A percentile compares a stretch with the other conserved stretches of the same genome.
Evolutionary conservation across 2,888 invertebrate species (phyloP).

Genomic region (Amphimallon solstitiale): DNA sequence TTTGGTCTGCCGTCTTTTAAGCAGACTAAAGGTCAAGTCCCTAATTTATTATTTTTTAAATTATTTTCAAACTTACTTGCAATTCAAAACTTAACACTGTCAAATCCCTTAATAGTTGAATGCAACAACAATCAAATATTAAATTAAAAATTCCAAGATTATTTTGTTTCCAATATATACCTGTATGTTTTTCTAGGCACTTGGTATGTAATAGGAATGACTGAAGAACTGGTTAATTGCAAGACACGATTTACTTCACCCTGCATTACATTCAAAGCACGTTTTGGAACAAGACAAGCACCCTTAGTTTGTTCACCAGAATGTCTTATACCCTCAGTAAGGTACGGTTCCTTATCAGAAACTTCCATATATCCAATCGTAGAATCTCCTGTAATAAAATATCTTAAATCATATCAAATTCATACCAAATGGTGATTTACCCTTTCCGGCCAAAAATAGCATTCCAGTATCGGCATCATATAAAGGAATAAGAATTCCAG

Average conservation of each 20-base stretch:
- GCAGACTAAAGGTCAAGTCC: too few species aligned
- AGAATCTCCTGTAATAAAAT: conserved; percentile 74
- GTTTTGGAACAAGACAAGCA: conserved; percentile 90
- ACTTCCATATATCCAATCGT: conserved; percentile 92
- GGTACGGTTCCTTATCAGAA: conserved; percentile 85
- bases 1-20: too few species aligned
- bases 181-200: conserved; percentile 63
- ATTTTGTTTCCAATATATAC: conserved; percentile 45
- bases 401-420: not conserved
- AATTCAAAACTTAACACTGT: not conserved
- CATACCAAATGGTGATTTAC: conserved; percentile 43
- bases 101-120: not conserved
- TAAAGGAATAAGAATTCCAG: conserved; percentile 91
- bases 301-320: conserved; percentile 96
- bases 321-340: conserved; percentile 89
- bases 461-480: conserved; percentile 95
- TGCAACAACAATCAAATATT: not conserved
- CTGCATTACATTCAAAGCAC: conserved; percentile 94
- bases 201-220: conserved; percentile 94
- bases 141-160: too few species aligned
- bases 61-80: not conserved
- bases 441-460: conserved; percentile 95
- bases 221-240: conserved; percentile 85
- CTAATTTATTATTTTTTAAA: too few species aligned
- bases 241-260: conserved; percentile 94